Conservation (phyloP, 2,797 vertebrate genomes). For the Chelonia mydas region DNA sequence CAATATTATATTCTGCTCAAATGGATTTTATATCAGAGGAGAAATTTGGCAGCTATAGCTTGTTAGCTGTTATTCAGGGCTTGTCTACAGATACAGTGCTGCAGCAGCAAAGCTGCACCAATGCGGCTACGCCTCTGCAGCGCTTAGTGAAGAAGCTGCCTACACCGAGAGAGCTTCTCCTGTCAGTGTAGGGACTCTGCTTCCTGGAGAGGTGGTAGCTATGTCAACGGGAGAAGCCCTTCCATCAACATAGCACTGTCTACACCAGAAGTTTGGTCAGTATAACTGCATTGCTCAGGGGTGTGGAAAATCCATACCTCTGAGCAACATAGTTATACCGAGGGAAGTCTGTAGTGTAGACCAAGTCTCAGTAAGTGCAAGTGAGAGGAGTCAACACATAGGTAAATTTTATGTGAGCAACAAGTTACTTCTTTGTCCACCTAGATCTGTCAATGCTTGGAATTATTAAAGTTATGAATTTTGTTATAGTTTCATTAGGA, state of each 20-base stretch:
- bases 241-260: too few species aligned
- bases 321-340: too few species aligned
- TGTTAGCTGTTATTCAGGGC: constrained; percentile 45
- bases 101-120: not conserved
- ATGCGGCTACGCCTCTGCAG: not conserved
- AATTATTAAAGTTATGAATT: constrained; percentile 6
- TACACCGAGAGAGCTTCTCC: not conserved
- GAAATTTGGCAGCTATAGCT: constrained; percentile 59
- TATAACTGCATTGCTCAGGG: not conserved
- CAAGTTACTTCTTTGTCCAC: not conserved
- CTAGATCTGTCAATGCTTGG: constrained; percentile 1
- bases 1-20: constrained; percentile 71
- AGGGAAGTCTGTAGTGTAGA: not conserved
- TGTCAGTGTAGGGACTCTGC: not conserved
- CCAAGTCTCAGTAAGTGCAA: constrained; percentile 29
- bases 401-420: constrained; percentile 27
- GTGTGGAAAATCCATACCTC: not conserved
- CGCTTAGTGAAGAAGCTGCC: not conserved
- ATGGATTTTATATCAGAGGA: constrained; percentile 67
- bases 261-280: not conserved
- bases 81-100: not conserved
- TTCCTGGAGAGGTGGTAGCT: not conserved
- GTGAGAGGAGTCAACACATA: constrained; percentile 53
- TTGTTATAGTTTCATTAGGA: constrained; percentile 12
- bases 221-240: not conserved